Evolutionary conservation across 1,140 invertebrate species (phyloP), one percentile per base, ranked within the genome.

Genomic region (Drosophila eugracilis): DNA sequence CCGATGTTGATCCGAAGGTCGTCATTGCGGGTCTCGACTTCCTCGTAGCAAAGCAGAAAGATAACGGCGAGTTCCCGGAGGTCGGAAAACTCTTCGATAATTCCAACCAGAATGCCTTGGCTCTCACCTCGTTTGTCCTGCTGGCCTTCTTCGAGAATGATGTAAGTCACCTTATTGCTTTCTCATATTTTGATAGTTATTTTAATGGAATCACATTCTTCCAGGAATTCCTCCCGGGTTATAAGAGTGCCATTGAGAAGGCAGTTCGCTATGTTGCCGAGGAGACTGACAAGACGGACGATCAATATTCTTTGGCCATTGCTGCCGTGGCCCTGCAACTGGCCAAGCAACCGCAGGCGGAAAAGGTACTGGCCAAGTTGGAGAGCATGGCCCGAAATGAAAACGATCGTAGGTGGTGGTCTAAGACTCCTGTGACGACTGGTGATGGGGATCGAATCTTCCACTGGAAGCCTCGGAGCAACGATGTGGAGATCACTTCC

Each of bases 51-150:
- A 93, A 94, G 70, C 89, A 91, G 19, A 60, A 59, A 42, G 63
- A 79, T 17, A 96, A 95, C 79, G 98, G 98, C 24, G 96, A 96
- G 72, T 98, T 98, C 89, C 94, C 94, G 0, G 95, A 96, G 93
- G 92, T 92, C 52, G 96, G 96, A 42, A 94, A 94, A 79, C 93
- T 97, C 6, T 79, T 90, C 17, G 81, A 86, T 44, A 75, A 73
- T 41, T 58, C 81, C 7, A 76, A 90, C 36, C 86, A 90, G 22
- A 90, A 92, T 10, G 95, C 96, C 12, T 88, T 97, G 19, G 94
- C 96, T 6, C 92, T 98, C 0, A 97, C 97, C 0, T 97, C 98
- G 3, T 97, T 96, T 75, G 96, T 96, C 1, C 89, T 97, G 0
- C 92, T 97, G 12, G 95, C 97, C 3, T 95, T 99, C 60, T 92